Evolutionary conservation across 2,888 invertebrate genomes (phyloP).

Genomic region (Pammene fasciana): DNA sequence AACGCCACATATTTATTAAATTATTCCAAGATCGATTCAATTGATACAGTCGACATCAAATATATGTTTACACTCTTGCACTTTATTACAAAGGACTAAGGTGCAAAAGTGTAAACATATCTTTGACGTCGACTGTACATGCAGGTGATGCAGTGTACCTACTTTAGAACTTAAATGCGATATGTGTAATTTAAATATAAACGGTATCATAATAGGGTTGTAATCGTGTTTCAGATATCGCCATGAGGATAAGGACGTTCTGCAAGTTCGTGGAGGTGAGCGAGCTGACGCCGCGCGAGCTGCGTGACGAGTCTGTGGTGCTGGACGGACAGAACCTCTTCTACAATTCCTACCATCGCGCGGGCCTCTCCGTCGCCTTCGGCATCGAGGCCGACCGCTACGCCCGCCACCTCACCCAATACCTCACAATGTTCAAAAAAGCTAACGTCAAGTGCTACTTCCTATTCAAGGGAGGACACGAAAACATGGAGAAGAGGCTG

Average conservation of each 20-base stretch:
- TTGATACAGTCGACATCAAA: no score
- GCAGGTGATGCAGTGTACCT: no score
- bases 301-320: slow-evolving; percentile 53
- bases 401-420: slow-evolving; percentile 48
- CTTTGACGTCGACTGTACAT: no score
- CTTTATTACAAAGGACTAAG: no score
- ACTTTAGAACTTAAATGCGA: no score
- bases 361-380: slow-evolving; percentile 44
- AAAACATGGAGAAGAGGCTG: slow-evolving; percentile 44
- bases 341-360: slow-evolving; percentile 47
- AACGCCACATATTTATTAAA: no score
- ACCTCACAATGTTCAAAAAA: slow-evolving; percentile 50
- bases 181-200: no score
- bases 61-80: no score
- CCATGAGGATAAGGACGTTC: slow-evolving; percentile 32
- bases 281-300: slow-evolving; percentile 10
- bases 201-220: neutral
- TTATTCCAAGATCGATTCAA: no score
- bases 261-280: slow-evolving; percentile 19
- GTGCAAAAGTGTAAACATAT: no score
- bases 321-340: slow-evolving; percentile 58
- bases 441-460: slow-evolving; percentile 56
- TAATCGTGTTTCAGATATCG: slow-evolving; percentile 17
- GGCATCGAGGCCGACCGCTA: slow-evolving; percentile 56
- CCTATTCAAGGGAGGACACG: slow-evolving; percentile 57